Conservation (phyloP, 2,888 invertebrate species). For the Lasius platythorax region DNA sequence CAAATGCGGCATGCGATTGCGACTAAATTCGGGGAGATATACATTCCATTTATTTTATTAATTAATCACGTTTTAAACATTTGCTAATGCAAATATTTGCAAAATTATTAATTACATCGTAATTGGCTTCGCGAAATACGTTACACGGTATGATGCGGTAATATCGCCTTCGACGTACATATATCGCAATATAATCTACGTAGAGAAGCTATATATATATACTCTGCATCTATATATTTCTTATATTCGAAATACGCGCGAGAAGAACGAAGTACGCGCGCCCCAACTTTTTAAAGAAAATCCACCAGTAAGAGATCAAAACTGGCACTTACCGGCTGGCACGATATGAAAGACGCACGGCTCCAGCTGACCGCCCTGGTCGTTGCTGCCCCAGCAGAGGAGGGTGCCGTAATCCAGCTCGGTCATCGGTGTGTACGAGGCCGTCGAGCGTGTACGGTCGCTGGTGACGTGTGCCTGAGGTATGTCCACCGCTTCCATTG, state of each 20-base stretch:
- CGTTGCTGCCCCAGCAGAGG: conserved; percentile 92
- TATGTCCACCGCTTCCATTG: conserved; percentile 90
- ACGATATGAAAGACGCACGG: conserved; percentile 92
- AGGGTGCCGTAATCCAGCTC: conserved; percentile 92
- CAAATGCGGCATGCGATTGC: conserved; percentile 13
- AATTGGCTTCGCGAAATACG: conserved; percentile 11
- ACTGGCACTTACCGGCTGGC: conserved; percentile 88
- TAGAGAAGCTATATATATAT: neutral
- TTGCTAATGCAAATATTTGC: conserved; percentile 22
- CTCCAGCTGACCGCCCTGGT: conserved; percentile 90
- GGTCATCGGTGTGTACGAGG: conserved; percentile 91
- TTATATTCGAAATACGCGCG: neutral
- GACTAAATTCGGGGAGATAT: neutral
- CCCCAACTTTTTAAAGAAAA: conserved; percentile 27
- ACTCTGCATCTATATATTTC: neutral
- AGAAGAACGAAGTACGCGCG: too few relatives aligned
- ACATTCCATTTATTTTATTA: neutral
- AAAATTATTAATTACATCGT: conserved; percentile 18
- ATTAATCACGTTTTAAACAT: conserved; percentile 43
- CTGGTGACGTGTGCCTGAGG: conserved; percentile 88
- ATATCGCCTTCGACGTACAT: neutral
- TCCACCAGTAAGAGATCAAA: neutral
- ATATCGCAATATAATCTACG: neutral
- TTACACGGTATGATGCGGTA: neutral
- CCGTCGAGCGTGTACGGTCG: conserved; percentile 89